Conservation (phyloP, 2,797 vertebrate genomes). For the Poecilia wingei region DNA sequence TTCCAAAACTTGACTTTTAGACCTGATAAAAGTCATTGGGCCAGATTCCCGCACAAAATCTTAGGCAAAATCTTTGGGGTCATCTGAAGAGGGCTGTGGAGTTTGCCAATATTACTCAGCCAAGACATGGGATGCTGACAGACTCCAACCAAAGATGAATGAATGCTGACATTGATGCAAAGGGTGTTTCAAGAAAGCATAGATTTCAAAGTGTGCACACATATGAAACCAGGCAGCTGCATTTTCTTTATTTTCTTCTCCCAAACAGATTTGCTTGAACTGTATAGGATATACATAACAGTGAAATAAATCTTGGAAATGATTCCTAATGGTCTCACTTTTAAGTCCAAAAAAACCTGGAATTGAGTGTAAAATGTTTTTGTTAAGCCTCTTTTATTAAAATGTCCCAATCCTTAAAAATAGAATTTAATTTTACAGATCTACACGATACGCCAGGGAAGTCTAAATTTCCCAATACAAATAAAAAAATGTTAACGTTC, state of each 20-base stretch:
- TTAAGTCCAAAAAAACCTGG: not conserved
- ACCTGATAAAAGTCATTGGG: no score
- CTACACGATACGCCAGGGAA: not conserved
- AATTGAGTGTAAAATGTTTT: not conserved
- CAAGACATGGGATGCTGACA: not conserved
- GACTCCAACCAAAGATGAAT: not conserved
- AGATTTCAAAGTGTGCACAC: not conserved
- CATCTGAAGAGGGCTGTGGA: not conserved
- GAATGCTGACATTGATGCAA: not conserved
- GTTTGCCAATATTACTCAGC: not conserved
- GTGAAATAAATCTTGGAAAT: not conserved
- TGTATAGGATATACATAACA: not conserved
- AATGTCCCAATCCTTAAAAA: not conserved
- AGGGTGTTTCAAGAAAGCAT: not conserved
- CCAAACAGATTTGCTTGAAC: not conserved
- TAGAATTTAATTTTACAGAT: not conserved
- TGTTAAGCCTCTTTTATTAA: not conserved
- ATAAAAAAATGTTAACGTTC: not conserved
- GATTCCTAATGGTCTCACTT: not conserved
- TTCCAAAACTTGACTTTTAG: no score
- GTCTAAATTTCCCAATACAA: not conserved
- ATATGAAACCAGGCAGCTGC: not conserved
- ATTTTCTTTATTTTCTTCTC: not conserved
- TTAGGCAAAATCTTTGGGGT: not conserved
- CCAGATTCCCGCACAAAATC: not conserved